Evolutionary conservation across 2,888 invertebrate species (phyloP).

Genomic region (Hirtodrosophila trivittata): DNA sequence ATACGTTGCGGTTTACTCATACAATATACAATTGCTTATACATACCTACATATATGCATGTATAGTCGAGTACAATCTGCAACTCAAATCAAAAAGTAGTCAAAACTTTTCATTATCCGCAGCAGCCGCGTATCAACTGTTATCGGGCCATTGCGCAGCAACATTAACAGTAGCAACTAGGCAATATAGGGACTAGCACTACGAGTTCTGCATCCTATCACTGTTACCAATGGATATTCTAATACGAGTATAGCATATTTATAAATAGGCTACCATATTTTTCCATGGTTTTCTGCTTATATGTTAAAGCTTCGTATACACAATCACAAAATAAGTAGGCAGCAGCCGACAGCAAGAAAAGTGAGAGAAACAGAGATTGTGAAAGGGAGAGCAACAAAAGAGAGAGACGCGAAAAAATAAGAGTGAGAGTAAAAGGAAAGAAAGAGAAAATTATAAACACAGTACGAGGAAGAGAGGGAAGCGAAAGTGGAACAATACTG

Average conservation of each 20-base stretch:
- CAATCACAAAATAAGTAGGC: conserved; percentile 55
- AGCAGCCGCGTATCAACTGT: conserved; percentile 72
- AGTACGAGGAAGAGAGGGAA: too few species aligned
- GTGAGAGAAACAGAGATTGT: neutral
- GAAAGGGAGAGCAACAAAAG: neutral
- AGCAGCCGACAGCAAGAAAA: conserved; percentile 21
- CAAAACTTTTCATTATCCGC: conserved; percentile 77
- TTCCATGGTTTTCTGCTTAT: conserved; percentile 60
- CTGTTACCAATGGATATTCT: neutral
- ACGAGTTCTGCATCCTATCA: conserved; percentile 16
- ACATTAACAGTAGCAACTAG: conserved; percentile 23
- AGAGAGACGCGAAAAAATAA: neutral
- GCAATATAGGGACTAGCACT: neutral
- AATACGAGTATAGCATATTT: neutral
- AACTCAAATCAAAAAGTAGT: conserved; percentile 77
- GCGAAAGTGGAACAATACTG: too few species aligned
- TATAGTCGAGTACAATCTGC: conserved; percentile 29
- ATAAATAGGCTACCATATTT: conserved; percentile 66
- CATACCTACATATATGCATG: conserved; percentile 1
- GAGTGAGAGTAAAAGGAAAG: neutral
- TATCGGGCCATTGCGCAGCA: conserved; percentile 56
- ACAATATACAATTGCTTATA: conserved; percentile 19
- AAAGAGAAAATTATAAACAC: too few species aligned
- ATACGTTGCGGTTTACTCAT: conserved; percentile 60
- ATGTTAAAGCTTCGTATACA: conserved; percentile 66